Conservation (phyloP, 2,797 vertebrate species). For the Acridotheres tristis region DNA sequence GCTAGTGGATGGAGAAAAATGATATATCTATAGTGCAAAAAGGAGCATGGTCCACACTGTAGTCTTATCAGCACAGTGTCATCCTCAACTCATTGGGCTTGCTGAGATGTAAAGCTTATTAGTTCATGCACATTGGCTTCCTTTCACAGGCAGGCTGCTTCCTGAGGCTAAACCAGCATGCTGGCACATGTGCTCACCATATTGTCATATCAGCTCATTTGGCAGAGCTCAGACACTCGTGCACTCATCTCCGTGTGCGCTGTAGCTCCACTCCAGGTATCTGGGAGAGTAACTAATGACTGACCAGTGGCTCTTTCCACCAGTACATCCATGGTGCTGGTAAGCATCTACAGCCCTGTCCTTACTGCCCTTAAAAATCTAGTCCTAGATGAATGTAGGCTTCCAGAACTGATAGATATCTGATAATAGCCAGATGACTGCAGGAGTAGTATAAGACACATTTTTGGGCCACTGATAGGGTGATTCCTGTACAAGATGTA, state of each 20-base stretch:
- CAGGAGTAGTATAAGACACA: neutral
- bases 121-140: conserved; percentile 16
- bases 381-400: neutral
- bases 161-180: conserved; percentile 24
- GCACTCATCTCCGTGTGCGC: neutral
- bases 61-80: neutral
- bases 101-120: neutral
- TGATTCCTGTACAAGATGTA: neutral
- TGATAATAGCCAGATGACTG: neutral
- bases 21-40: neutral
- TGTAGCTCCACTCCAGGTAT: neutral
- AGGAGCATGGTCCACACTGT: neutral
- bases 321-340: neutral
- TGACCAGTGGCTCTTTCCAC: neutral
- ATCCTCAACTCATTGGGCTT: neutral
- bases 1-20: neutral
- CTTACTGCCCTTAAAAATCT: neutral
- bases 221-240: neutral
- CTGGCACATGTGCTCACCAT: conserved; percentile 38
- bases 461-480: neutral
- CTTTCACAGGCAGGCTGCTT: conserved; percentile 23
- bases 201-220: conserved; percentile 3
- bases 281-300: neutral
- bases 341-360: neutral
- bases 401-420: neutral